Conservation (phyloP, 2,888 invertebrate genomes). For the Xylocampa areola region DNA sequence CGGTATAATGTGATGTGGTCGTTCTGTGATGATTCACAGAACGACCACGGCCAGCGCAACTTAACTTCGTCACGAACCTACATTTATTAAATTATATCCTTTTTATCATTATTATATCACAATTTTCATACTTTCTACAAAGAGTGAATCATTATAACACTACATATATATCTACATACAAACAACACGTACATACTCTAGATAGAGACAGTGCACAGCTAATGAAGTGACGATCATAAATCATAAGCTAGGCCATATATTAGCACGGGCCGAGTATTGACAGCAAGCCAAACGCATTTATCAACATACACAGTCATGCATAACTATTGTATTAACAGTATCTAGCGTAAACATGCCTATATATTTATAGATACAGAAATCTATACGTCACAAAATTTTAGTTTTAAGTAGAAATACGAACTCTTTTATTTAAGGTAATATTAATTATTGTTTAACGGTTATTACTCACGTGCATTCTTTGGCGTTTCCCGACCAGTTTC, state of each 20-base stretch:
- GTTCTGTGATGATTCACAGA: no score
- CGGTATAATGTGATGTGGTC: no score
- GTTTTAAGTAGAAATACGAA: no score
- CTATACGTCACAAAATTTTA: no score
- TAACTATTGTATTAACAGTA: conserved; percentile 28
- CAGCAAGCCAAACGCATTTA: conserved; percentile 69
- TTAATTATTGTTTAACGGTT: no score
- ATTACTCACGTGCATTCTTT: no score
- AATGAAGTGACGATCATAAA: conserved; percentile 81
- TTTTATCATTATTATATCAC: no score
- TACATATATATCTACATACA: neutral
- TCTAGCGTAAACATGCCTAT: neutral
- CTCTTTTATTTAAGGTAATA: no score
- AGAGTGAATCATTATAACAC: neutral
- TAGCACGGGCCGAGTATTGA: conserved; percentile 69
- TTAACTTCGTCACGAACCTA: no score
- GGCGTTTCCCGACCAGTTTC: no score
- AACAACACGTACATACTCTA: neutral
- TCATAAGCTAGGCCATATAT: conserved; percentile 71
- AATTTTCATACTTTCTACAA: neutral
- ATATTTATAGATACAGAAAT: neutral
- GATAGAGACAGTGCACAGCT: conserved; percentile 46
- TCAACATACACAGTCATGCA: conserved; percentile 54
- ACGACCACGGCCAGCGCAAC: no score
- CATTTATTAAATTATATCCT: no score